Evolutionary conservation across 2,888 invertebrate species (phyloP).

Genomic region (Napeogenes inachia): DNA sequence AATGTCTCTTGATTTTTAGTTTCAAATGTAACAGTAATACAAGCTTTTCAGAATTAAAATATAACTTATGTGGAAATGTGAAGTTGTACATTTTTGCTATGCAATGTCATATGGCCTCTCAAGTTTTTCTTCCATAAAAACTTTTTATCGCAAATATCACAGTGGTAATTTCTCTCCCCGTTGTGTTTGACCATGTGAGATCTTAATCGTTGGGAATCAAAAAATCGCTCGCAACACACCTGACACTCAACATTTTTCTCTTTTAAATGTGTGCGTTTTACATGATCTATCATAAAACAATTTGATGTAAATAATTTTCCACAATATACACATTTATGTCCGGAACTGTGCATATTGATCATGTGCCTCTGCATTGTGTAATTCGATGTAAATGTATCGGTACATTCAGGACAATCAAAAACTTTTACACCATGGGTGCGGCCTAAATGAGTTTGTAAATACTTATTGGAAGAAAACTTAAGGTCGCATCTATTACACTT

Average conservation of each 20-base stretch:
- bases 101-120: constrained; percentile 68
- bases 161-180: constrained; percentile 71
- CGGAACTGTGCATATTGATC: constrained; percentile 47
- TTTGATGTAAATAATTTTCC: constrained; percentile 53
- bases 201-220: constrained; percentile 50
- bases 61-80: constrained; percentile 6
- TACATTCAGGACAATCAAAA: constrained; percentile 48
- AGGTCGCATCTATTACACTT: constrained; percentile 47
- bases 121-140: constrained; percentile 77
- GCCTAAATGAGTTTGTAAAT: constrained; percentile 48
- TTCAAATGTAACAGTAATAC: no score
- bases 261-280: constrained; percentile 53
- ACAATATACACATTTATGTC: constrained; percentile 55
- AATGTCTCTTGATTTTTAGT: constrained; percentile 34
- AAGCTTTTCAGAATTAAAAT: no score
- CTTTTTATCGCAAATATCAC: constrained; percentile 76
- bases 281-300: constrained; percentile 55
- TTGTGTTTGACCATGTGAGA: constrained; percentile 70
- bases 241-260: constrained; percentile 58
- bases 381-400: constrained; percentile 52
- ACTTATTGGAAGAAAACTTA: constrained; percentile 42
- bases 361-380: constrained; percentile 53
- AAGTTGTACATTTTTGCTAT: constrained; percentile 36
- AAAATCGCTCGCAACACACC: constrained; percentile 52
- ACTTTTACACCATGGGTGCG: constrained; percentile 48